These are phyloP conservation scores for Standfussiana lucernea DNA, from an alignment of 2,888 invertebrate genomes.

Conservation along the genomic window DNA sequence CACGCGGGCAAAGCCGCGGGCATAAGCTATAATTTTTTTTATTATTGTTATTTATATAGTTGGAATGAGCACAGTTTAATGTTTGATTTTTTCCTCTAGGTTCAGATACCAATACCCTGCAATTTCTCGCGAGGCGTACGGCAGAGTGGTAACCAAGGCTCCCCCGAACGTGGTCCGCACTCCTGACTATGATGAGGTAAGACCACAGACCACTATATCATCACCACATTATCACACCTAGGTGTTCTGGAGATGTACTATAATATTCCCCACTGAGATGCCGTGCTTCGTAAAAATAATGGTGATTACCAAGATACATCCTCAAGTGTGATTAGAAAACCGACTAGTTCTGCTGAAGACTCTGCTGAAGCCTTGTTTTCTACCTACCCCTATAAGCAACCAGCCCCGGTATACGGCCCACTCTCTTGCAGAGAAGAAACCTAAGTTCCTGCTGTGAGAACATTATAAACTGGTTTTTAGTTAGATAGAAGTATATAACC, in stretches of 20 bases:
- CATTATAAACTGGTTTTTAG: no score
- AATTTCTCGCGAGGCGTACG: conserved; percentile 92
- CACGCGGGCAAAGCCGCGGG: no score
- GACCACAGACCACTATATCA: background rate
- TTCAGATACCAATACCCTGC: conserved; percentile 86
- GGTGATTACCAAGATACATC: no score
- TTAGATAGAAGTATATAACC: no score
- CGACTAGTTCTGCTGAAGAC: background rate
- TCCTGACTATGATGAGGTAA: conserved; percentile 89
- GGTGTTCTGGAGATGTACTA: background rate
- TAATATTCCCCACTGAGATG: background rate
- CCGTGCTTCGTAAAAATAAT: background rate
- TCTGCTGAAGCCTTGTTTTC: background rate
- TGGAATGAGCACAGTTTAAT: background rate
- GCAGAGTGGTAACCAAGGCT: conserved; percentile 93
- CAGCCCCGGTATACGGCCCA: no score
- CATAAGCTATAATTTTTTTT: no score
- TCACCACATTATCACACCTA: background rate
- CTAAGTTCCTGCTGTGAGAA: no score
- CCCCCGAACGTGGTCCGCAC: conserved; percentile 91
- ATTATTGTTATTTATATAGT: background rate
- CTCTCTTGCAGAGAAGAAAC: no score
- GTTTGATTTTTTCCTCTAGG: conserved; percentile 71
- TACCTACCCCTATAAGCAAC: background rate
- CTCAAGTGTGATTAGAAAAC: background rate